Evolutionary conservation across 2,797 vertebrate species (phyloP).

Genomic region (Danio choprae): DNA sequence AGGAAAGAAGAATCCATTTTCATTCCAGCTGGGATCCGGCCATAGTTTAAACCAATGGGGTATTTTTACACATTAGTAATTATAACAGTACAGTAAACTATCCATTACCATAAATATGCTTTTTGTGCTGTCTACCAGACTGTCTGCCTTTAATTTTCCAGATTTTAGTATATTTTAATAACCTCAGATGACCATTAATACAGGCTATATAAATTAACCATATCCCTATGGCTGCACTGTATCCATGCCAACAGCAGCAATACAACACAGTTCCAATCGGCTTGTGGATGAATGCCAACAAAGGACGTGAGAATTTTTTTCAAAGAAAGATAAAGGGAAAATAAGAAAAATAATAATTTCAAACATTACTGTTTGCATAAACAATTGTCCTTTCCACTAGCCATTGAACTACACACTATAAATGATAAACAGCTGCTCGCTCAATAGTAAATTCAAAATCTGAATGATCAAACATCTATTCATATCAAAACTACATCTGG

Average conservation of each 20-base stretch:
- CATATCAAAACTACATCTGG: background rate
- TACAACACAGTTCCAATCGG: slow-evolving; percentile 23
- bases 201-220: slow-evolving; percentile 4
- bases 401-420: background rate
- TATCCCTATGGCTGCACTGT: slow-evolving; percentile 12
- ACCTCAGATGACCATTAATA: slow-evolving; percentile 24
- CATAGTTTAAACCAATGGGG: slow-evolving; percentile 28
- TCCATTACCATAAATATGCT: slow-evolving; percentile 16
- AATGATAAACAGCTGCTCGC: background rate
- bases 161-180: slow-evolving; percentile 1
- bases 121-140: background rate
- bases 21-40: slow-evolving; percentile 23
- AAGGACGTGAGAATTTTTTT: background rate
- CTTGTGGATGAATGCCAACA: background rate
- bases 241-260: slow-evolving; percentile 22
- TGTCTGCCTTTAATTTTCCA: background rate
- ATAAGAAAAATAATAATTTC: background rate
- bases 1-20: slow-evolving; percentile 16
- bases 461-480: background rate
- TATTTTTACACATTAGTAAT: slow-evolving; percentile 34
- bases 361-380: background rate
- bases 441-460: background rate
- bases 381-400: background rate
- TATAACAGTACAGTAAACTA: slow-evolving; percentile 32
- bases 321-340: background rate